Evolutionary conservation across 2,888 invertebrate genomes (phyloP).

Genomic region (Acanthoscelides obtectus): DNA sequence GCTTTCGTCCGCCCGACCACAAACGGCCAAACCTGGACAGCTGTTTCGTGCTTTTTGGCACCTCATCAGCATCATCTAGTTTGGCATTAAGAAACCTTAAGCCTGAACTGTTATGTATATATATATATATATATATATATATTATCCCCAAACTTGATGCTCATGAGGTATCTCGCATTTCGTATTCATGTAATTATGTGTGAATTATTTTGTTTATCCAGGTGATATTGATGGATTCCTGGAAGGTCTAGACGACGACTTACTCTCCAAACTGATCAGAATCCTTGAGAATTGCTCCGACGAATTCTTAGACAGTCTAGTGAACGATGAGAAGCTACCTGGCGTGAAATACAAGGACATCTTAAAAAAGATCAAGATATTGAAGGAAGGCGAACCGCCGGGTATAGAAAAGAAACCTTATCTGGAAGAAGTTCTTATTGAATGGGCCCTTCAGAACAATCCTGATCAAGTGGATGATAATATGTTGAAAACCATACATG

Average conservation of each 20-base stretch:
- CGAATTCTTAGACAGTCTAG: slow-evolving; percentile 23
- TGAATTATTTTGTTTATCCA: neutral
- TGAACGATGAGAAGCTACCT: slow-evolving; percentile 25
- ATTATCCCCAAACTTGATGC: no score
- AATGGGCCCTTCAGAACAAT: slow-evolving; percentile 34
- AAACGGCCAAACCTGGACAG: no score
- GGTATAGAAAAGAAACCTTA: slow-evolving; percentile 13
- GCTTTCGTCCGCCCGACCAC: no score
- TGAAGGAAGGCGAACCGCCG: slow-evolving; percentile 13
- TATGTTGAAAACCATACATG: slow-evolving; percentile 32
- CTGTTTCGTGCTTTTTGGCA: no score
- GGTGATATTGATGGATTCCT: slow-evolving; percentile 12
- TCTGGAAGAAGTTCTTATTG: slow-evolving; percentile 31
- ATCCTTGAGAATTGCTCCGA: slow-evolving; percentile 30
- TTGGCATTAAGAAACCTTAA: no score
- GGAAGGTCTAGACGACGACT: slow-evolving; percentile 19
- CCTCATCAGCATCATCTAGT: no score
- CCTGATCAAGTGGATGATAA: slow-evolving; percentile 32
- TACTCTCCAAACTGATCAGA: slow-evolving; percentile 28
- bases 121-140: no score
- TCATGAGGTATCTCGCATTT: no score
- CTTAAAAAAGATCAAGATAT: slow-evolving; percentile 26
- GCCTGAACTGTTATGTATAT: neutral
- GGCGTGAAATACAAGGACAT: slow-evolving; percentile 29
- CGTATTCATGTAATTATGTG: no score